Evolutionary conservation across 2,888 invertebrate genomes (phyloP).

Genomic region (Polydrusus tereticollis): DNA sequence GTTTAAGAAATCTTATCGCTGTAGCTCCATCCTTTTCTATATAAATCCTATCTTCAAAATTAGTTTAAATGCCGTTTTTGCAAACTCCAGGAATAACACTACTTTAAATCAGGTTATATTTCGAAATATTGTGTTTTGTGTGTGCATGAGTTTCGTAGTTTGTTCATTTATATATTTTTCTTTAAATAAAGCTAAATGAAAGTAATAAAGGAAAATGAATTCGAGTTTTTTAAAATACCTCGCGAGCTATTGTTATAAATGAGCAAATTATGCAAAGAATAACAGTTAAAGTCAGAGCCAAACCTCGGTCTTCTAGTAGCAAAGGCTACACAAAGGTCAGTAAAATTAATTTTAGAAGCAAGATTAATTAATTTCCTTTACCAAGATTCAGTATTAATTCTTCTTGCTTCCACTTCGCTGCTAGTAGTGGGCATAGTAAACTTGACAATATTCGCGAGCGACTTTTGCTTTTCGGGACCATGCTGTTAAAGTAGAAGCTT

Average conservation of each 20-base stretch:
- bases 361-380: conserved; percentile 29
- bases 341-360: conserved; percentile 50
- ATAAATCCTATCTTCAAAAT: conserved; percentile 8
- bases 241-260: conserved; percentile 55
- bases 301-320: conserved; percentile 66
- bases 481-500: conserved; percentile 60
- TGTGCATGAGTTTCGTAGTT: conserved; percentile 59
- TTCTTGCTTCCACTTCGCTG: conserved; percentile 37
- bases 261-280: conserved; percentile 38
- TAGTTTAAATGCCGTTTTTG: conserved; percentile 46
- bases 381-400: conserved; percentile 5
- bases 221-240: no score
- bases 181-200: no score
- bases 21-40: background rate
- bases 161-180: conserved; percentile 31
- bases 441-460: conserved; percentile 10
- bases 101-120: conserved; percentile 22
- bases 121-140: conserved; percentile 52
- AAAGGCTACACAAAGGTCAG: conserved; percentile 67
- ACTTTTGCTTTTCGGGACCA: conserved; percentile 52
- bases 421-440: conserved; percentile 32
- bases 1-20: background rate
- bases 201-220: no score
- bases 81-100: conserved; percentile 45
- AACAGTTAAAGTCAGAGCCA: conserved; percentile 45